A percentile compares a stretch with the other conserved stretches of the same genome.
Evolutionary conservation across 2,113 vertebrate species (phyloP).

Genomic region (Seriola dumerili): DNA sequence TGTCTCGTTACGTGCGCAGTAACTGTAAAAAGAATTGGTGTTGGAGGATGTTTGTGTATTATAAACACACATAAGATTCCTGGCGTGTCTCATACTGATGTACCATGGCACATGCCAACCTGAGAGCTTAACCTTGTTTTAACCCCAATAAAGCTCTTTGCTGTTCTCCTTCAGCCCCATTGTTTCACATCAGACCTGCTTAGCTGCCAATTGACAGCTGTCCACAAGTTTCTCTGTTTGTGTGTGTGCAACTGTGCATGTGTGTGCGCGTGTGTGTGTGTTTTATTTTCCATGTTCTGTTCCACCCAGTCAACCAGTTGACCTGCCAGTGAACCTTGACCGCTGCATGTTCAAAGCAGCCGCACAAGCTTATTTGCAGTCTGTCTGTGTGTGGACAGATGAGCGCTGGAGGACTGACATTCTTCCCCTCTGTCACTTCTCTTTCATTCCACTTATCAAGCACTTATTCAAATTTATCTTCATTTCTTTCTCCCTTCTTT

Average conservation of each 20-base stretch:
- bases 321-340: conserved; percentile 71
- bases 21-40: conserved; percentile 16
- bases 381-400: conserved; percentile 36
- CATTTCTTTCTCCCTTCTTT: background rate
- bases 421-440: conserved; percentile 6
- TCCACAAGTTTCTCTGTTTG: conserved; percentile 54
- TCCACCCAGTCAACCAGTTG: conserved; percentile 29
- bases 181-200: conserved; percentile 65
- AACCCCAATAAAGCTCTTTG: conserved; percentile 59
- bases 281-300: conserved; percentile 48
- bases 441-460: background rate
- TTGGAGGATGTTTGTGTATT: conserved; percentile 14
- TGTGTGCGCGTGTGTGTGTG: conserved; percentile 9
- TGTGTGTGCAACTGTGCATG: conserved; percentile 6
- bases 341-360: conserved; percentile 65
- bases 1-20: conserved; percentile 9
- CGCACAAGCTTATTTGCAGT: conserved; percentile 70
- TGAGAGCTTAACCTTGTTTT: conserved; percentile 58
- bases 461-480: background rate
- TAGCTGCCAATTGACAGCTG: conserved; percentile 71
- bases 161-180: conserved; percentile 43
- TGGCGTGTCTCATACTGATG: conserved; percentile 19
- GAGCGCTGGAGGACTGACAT: conserved; percentile 27
- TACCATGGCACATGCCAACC: conserved; percentile 27
- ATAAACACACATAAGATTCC: conserved; percentile 23